These are phyloP conservation scores for Erebia ligea DNA, from an alignment of 2,888 invertebrate genomes.

Conservation along the genomic window DNA sequence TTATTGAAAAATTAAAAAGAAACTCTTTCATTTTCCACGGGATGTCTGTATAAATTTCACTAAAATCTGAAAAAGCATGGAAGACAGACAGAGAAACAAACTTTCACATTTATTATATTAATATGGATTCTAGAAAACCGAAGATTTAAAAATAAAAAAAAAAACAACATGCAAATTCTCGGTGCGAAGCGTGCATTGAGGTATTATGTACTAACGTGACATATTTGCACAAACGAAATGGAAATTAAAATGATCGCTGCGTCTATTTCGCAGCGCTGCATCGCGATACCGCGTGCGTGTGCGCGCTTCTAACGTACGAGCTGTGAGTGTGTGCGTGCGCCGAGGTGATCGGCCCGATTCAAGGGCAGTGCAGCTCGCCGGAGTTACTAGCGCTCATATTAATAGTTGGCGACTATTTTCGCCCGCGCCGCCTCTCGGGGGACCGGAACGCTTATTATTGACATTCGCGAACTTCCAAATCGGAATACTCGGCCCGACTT, in stretches of 20 bases:
- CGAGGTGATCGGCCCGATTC: constrained; percentile 80
- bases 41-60: too few species aligned
- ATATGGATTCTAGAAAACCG: too few species aligned
- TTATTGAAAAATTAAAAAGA: too few species aligned
- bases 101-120: too few species aligned
- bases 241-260: constrained; percentile 72
- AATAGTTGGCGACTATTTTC: constrained; percentile 82
- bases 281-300: constrained; percentile 59
- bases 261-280: constrained; percentile 72
- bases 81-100: too few species aligned
- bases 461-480: constrained; percentile 78
- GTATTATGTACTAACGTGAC: too few species aligned
- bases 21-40: too few species aligned
- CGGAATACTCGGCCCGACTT: constrained; percentile 46
- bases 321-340: constrained; percentile 64
- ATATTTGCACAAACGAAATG: constrained; percentile 67
- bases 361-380: constrained; percentile 73
- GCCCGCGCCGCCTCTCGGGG: constrained; percentile 72
- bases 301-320: constrained; percentile 48
- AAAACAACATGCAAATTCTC: neutral
- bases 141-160: neutral
- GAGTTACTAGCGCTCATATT: constrained; percentile 76
- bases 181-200: constrained; percentile 6
- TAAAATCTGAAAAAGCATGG: too few species aligned
- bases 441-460: constrained; percentile 79